phyloP scores from a whole-genome alignment of 37 sponge, comb jelly and placozoan species.

The Ianthella basta region DNA sequence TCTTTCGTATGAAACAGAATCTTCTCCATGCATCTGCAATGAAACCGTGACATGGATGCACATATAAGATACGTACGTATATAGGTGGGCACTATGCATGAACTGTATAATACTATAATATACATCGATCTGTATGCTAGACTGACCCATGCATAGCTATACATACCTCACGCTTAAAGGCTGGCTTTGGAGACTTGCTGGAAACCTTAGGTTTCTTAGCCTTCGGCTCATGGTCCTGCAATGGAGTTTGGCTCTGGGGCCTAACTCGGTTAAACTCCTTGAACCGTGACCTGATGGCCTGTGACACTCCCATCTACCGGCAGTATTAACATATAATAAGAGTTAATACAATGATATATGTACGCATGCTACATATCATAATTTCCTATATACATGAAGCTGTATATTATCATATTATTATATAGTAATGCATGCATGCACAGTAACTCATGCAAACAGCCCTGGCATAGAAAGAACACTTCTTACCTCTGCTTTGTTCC shows the following conservation, averaged over 20 bases:
- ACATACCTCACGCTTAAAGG: not conserved
- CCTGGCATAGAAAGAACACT: too few species aligned
- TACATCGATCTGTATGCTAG: not conserved
- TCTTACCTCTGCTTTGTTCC: not conserved
- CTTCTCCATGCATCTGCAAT: too few species aligned
- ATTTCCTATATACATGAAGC: too few species aligned
- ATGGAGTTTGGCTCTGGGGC: not conserved
- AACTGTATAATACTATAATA: not conserved
- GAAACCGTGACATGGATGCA: too few species aligned
- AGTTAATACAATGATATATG: not conserved
- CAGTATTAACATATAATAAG: not conserved
- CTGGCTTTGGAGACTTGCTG: not conserved
- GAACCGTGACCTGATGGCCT: conserved; percentile 8
- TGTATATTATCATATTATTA: too few species aligned
- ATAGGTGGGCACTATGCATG: too few species aligned
- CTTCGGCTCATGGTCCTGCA: too few species aligned
- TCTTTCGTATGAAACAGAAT: not conserved
- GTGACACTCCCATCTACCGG: not conserved
- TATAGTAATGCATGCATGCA: too few species aligned
- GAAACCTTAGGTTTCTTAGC: not conserved
- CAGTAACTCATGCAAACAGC: too few species aligned
- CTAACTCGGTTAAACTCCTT: not conserved
- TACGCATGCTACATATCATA: too few species aligned
- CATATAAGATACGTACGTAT: too few species aligned
- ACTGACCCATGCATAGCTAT: not conserved